A percentile compares a stretch with the other conserved stretches of the same genome.
These are phyloP conservation scores for Agapornis roseicollis DNA, from an alignment of 2,113 vertebrate genomes.

Conservation along the genomic window DNA sequence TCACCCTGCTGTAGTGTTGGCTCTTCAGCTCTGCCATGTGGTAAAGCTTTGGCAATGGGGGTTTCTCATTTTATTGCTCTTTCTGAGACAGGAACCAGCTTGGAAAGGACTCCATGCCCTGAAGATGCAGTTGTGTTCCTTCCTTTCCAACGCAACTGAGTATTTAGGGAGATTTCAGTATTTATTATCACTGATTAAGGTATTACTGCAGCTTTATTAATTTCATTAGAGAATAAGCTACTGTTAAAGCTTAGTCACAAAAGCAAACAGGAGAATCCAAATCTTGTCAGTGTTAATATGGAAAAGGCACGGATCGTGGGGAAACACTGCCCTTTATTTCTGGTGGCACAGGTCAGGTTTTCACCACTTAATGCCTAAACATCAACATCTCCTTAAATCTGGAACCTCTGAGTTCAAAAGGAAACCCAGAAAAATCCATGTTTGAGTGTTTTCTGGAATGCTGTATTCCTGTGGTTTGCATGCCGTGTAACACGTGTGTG, in stretches of 20 bases:
- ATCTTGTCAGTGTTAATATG: background rate
- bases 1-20: too few relatives aligned
- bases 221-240: constrained; percentile 1
- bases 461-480: fast-evolving
- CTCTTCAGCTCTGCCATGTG: background rate
- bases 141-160: background rate
- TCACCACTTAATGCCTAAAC: background rate
- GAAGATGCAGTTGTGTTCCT: background rate
- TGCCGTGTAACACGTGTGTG: fast-evolving
- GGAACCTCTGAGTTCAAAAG: background rate
- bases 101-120: background rate
- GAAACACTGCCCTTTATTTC: background rate
- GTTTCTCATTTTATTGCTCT: background rate
- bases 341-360: background rate
- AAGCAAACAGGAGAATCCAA: background rate
- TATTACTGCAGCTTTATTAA: background rate
- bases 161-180: background rate
- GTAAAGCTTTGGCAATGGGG: background rate
- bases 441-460: fast-evolving
- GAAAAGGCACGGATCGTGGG: background rate
- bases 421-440: too few relatives aligned
- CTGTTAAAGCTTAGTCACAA: background rate
- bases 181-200: background rate
- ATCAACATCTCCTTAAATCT: background rate
- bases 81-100: background rate